Base-by-base conservation (phyloP, 92 coral and sea anemone species). In the Phenganax marumi region DNA sequence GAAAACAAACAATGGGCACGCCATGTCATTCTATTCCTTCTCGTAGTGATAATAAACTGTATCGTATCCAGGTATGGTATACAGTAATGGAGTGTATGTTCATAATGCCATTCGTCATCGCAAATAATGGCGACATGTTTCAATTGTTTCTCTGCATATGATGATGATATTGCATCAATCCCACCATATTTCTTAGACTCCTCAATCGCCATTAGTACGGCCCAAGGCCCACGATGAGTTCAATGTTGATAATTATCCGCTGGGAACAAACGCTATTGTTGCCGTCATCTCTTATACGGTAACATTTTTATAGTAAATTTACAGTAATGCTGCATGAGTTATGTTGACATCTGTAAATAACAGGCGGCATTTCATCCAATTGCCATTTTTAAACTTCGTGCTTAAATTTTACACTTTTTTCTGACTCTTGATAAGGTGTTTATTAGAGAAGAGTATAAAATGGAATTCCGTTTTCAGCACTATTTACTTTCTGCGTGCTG, bases 251-350 rank as follows among this genome's bases (percentile, higher is more conserved):
- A 89, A 90, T 61, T 94, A 94, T 75, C 93, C 98, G 13, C 84
- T 92, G 60, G 98, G 98, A 71, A 90, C 92, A 16, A 94, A 94
- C 81, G 98, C 98, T 22, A 87, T 94, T 71, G 97, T 94, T 3
- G 98, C 98, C 74, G 98, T 94, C 12, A 92, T 94, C 50, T 94
- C 98, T 17, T 94, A 94, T 87, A 94, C 98, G 21, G 98, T 94
- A 89, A 56, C 90, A 83, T 3, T 16, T 60, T 10, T 17, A 17
- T 5, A 13, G 26, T 46, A 47, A 12, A 8, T 8, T 68, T 13
- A 47, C 70, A 24, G 43, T 33, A 33, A 33, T 33, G 43, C 43
- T 33, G 5, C 43, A 5, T 1, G 43, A 33, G 5, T 33, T 33
- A 33, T 33, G 43, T 33, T 33, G 43, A 33, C 43, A 33, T 33